Evolutionary conservation across 2,113 vertebrate species (phyloP).

Genomic region (Psophia crepitans): DNA sequence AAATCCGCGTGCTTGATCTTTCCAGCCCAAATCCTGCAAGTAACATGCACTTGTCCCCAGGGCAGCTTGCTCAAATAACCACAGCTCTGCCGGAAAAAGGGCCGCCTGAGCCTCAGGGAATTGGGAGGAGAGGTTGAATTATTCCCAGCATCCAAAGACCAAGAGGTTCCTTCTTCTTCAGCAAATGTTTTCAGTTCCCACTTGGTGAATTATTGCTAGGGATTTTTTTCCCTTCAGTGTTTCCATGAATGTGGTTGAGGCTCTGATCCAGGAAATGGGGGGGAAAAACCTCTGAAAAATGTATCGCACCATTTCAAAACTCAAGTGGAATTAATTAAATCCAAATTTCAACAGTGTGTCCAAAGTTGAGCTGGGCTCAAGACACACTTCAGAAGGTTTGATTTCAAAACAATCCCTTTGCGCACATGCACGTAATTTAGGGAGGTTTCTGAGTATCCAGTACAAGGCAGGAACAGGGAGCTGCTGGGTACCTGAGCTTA

Average conservation of each 20-base stretch:
- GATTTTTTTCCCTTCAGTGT: conserved; percentile 44
- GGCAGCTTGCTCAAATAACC: conserved; percentile 55
- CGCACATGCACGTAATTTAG: conserved; percentile 31
- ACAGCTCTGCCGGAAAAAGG: conserved; percentile 51
- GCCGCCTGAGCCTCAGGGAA: conserved; percentile 36
- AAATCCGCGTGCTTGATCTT: conserved; percentile 49
- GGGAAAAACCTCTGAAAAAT: conserved; percentile 48
- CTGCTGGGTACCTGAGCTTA: conserved; percentile 8
- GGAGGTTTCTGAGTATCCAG: background rate
- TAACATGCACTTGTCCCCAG: conserved; percentile 61
- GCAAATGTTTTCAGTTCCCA: conserved; percentile 56
- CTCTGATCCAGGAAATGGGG: conserved; percentile 68
- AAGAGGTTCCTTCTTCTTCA: conserved; percentile 39
- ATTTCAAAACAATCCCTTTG: conserved; percentile 63
- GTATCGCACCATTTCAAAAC: conserved; percentile 64
- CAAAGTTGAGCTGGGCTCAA: conserved; percentile 63
- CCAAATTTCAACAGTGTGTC: conserved; percentile 71
- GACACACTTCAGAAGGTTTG: conserved; percentile 58
- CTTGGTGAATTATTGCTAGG: conserved; percentile 61
- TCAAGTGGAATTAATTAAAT: conserved; percentile 75
- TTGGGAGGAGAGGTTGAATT: conserved; percentile 44
- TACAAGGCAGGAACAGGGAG: background rate
- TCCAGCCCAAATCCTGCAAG: conserved; percentile 46
- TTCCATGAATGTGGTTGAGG: conserved; percentile 70
- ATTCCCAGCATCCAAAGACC: conserved; percentile 55